Conservation (phyloP, 30 jellyfish, hydroid and myxozoan genomes). For the Nemopilema nomurai region DNA sequence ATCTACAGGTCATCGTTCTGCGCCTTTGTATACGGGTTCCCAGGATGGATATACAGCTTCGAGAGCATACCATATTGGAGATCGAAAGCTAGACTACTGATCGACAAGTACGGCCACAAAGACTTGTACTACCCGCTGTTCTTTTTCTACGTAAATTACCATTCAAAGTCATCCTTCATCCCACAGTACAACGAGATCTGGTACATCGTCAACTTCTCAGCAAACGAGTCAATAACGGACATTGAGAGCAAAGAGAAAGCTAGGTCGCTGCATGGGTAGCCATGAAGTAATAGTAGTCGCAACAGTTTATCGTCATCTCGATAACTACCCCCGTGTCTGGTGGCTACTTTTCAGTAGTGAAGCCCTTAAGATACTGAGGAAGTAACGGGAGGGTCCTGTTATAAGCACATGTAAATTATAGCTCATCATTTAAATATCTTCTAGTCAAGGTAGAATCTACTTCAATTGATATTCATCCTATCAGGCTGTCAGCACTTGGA, state of each 20-base stretch:
- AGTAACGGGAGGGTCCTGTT: too few species aligned
- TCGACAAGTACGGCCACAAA: conserved; percentile 7
- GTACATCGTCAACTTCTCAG: conserved; percentile 35
- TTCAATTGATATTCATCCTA: too few species aligned
- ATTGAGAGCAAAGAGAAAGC: background rate
- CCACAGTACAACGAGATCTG: conserved; percentile 63
- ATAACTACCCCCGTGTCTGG: too few species aligned
- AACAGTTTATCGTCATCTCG: too few species aligned
- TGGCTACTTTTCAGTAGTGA: too few species aligned
- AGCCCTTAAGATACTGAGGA: too few species aligned
- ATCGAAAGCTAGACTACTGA: conserved; percentile 21
- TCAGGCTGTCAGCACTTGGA: too few species aligned
- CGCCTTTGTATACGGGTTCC: conserved; percentile 61
- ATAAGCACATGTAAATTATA: too few species aligned
- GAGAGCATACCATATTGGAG: conserved; percentile 17
- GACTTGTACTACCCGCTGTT: conserved; percentile 46
- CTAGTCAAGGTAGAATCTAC: too few species aligned
- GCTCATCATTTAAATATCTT: too few species aligned
- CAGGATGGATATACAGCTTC: conserved; percentile 53
- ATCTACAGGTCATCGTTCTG: conserved; percentile 54
- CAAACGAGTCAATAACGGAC: background rate
- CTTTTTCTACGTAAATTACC: conserved; percentile 54
- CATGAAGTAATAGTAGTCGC: too few species aligned
- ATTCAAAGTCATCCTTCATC: conserved; percentile 27
- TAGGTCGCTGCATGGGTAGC: too few species aligned